These are phyloP conservation scores for Cerastis rubricosa DNA, from an alignment of 2,888 invertebrate species.

Conservation along the genomic window DNA sequence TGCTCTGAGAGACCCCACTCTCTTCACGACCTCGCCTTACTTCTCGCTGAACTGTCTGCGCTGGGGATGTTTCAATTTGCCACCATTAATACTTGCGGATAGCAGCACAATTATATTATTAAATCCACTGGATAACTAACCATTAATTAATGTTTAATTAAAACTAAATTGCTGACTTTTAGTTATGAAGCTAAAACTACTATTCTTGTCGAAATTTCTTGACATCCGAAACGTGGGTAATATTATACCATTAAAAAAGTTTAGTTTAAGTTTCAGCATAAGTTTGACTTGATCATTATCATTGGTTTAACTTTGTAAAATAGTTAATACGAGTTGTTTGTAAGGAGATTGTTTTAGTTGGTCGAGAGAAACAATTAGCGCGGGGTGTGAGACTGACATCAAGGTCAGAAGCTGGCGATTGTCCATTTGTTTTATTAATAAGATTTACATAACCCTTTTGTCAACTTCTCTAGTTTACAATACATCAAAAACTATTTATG, in stretches of 20 bases:
- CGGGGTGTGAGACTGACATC: not conserved
- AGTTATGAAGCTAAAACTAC: not conserved
- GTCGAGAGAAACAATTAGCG: not conserved
- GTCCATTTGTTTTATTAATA: not conserved
- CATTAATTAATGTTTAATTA: conserved; percentile 32
- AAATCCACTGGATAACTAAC: conserved; percentile 32
- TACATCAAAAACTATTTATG: not conserved
- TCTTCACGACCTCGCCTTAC: not conserved
- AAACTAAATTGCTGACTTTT: not conserved
- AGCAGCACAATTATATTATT: conserved; percentile 33
- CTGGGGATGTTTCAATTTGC: conserved; percentile 44
- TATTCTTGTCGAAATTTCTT: conserved; percentile 1
- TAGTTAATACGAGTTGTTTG: not conserved
- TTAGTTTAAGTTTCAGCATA: too few species aligned
- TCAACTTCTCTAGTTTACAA: too few species aligned
- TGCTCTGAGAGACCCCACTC: not conserved
- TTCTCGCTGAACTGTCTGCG: conserved; percentile 12
- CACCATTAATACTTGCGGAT: conserved; percentile 40
- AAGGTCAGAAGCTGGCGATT: not conserved
- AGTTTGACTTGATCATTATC: not conserved
- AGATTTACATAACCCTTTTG: too few species aligned
- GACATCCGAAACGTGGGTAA: not conserved
- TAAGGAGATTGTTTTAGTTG: not conserved
- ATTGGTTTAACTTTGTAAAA: not conserved
- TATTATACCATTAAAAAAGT: too few species aligned